These are phyloP conservation scores for Pangasius djambal DNA, from an alignment of 2,797 vertebrate species.

Conservation along the genomic window DNA sequence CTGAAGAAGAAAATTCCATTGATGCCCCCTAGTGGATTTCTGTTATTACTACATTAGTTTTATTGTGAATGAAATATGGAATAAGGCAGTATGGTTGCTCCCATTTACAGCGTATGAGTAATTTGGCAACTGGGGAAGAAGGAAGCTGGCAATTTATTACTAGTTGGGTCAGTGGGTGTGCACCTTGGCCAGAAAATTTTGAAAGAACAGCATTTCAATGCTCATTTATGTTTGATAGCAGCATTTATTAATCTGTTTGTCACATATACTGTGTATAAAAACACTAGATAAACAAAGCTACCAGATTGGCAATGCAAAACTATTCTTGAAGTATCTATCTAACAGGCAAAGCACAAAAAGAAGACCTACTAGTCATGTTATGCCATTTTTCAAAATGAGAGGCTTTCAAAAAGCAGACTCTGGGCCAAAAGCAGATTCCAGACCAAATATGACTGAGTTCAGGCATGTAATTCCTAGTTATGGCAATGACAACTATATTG, in stretches of 20 bases:
- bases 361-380: background rate
- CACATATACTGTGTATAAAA: background rate
- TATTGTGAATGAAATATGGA: background rate
- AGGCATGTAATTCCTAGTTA: background rate
- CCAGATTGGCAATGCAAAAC: background rate
- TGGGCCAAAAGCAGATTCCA: background rate
- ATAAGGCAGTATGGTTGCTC: background rate
- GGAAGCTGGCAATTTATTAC: background rate
- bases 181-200: background rate
- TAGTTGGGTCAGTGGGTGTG: background rate
- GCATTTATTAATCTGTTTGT: background rate
- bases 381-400: background rate
- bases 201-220: background rate
- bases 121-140: background rate
- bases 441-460: background rate
- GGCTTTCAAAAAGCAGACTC: background rate
- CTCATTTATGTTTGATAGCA: background rate
- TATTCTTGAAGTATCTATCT: background rate
- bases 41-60: conserved; percentile 20
- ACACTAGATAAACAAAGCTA: background rate
- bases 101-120: background rate
- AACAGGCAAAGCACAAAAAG: background rate
- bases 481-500: background rate
- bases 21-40: conserved; percentile 44
- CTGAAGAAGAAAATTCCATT: conserved; percentile 22